Evolutionary conservation across 2,113 vertebrate species (phyloP).

Genomic region (Saguinus imperator): DNA sequence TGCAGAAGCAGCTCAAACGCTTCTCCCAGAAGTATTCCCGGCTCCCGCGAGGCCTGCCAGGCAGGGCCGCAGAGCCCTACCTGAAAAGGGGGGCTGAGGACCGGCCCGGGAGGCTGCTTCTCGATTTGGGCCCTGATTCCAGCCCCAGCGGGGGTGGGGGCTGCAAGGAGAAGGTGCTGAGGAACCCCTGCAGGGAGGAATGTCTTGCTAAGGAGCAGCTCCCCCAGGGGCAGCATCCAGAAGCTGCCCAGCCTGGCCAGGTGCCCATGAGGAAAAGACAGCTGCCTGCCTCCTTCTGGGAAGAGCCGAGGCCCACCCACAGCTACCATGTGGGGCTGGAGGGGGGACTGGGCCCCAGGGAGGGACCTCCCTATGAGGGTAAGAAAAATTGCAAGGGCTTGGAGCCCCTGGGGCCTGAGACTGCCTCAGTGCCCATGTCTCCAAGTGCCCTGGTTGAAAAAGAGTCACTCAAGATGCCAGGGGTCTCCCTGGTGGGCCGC

Average conservation of each 20-base stretch:
- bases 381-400: slow-evolving; percentile 85
- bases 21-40: slow-evolving; percentile 97
- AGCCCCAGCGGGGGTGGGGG: background rate
- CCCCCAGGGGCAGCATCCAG: slow-evolving; percentile 75
- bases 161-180: slow-evolving; percentile 74
- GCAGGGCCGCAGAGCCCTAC: slow-evolving; percentile 82
- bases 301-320: slow-evolving; percentile 91
- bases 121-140: slow-evolving; percentile 54
- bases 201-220: slow-evolving; percentile 42
- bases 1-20: slow-evolving; percentile 97
- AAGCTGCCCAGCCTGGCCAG: slow-evolving; percentile 84
- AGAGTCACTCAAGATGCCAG: slow-evolving; percentile 84
- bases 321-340: slow-evolving; percentile 77
- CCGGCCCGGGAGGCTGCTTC: slow-evolving; percentile 45
- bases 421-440: background rate
- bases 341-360: slow-evolving; percentile 71
- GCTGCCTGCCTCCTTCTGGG: slow-evolving; percentile 97
- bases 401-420: slow-evolving; percentile 69
- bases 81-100: slow-evolving; percentile 82
- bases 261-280: slow-evolving; percentile 98
- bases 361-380: slow-evolving; percentile 74
- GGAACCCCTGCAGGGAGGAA: slow-evolving; percentile 65
- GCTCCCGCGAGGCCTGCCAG: slow-evolving; percentile 89
- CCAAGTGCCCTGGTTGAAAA: slow-evolving; percentile 76
- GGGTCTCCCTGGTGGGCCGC: slow-evolving; percentile 80